Percentiles rank a stretch among this genome's conserved stretches.
phyloP scores from a whole-genome alignment of 2,113 vertebrate species.

The Chaetura pelagica region DNA sequence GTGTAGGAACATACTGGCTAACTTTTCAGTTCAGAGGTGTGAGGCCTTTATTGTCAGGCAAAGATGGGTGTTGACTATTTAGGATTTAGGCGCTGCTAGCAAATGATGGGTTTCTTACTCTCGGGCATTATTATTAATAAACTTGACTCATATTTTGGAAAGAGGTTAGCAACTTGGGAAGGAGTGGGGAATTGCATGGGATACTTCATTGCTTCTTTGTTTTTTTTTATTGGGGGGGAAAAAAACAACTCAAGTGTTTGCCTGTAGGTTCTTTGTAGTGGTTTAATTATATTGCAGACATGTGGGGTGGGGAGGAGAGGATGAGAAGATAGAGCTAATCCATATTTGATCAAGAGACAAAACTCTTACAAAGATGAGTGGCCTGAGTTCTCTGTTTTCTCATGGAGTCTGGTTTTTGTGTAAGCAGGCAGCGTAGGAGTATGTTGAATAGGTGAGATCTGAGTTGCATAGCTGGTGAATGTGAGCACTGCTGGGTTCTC shows the following conservation, averaged over 20 bases:
- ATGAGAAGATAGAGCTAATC: background rate
- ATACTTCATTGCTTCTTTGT: constrained; percentile 8
- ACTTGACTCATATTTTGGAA: constrained; percentile 38
- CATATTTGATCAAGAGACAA: constrained; percentile 35
- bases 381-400: constrained; percentile 44
- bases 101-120: background rate
- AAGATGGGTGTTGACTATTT: background rate
- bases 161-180: background rate
- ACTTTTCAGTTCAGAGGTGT: background rate
- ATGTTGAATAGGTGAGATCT: constrained; percentile 35
- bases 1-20: background rate
- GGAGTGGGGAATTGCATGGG: background rate
- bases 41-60: background rate
- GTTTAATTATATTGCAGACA: constrained; percentile 29
- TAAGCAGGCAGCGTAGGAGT: constrained; percentile 37
- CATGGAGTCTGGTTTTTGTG: background rate
- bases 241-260: background rate
- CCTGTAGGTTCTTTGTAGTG: constrained; percentile 37
- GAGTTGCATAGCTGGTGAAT: background rate
- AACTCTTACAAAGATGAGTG: constrained; percentile 30
- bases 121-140: background rate
- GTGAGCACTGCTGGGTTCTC: background rate
- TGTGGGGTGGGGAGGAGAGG: background rate
- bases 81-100: background rate
- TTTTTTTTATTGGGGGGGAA: background rate